phyloP scores from a whole-genome alignment of 2,797 vertebrate species.

The Acanthornis magna region DNA sequence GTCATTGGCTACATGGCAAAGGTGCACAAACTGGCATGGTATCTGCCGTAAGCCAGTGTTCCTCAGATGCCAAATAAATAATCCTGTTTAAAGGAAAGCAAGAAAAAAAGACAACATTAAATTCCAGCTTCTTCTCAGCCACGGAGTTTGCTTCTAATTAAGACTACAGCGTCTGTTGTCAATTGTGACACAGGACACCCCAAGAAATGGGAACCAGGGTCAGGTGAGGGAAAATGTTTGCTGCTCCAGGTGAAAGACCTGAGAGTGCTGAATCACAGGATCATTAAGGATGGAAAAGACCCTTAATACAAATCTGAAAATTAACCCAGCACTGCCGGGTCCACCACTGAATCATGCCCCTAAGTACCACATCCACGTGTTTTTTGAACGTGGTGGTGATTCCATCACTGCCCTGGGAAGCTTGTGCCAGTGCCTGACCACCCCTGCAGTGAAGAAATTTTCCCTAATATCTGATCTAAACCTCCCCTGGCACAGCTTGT shows the following conservation, averaged over 20 bases:
- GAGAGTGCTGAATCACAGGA: neutral
- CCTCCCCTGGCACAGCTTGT: neutral
- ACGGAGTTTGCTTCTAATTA: neutral
- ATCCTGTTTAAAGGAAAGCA: constrained; percentile 67
- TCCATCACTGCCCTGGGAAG: neutral
- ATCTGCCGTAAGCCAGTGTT: constrained; percentile 14
- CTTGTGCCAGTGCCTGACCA: neutral
- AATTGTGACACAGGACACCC: neutral
- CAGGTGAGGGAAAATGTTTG: accelerated
- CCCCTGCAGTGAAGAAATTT: neutral
- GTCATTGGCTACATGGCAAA: constrained; percentile 68
- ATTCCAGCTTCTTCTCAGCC: neutral
- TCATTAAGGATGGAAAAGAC: neutral
- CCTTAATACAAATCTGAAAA: neutral
- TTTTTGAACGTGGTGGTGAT: neutral
- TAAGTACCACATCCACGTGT: neutral
- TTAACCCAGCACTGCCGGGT: neutral
- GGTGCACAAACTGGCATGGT: constrained; percentile 68
- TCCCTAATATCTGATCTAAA: neutral
- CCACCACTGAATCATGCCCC: neutral
- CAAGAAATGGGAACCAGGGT: neutral
- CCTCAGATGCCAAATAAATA: constrained; percentile 75
- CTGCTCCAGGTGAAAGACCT: neutral
- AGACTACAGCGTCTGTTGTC: neutral
- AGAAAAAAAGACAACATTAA: neutral